A percentile compares a stretch with the other conserved stretches of the same genome.
Conservation (phyloP, 2,888 invertebrate genomes). For the Cephus spinipes region DNA sequence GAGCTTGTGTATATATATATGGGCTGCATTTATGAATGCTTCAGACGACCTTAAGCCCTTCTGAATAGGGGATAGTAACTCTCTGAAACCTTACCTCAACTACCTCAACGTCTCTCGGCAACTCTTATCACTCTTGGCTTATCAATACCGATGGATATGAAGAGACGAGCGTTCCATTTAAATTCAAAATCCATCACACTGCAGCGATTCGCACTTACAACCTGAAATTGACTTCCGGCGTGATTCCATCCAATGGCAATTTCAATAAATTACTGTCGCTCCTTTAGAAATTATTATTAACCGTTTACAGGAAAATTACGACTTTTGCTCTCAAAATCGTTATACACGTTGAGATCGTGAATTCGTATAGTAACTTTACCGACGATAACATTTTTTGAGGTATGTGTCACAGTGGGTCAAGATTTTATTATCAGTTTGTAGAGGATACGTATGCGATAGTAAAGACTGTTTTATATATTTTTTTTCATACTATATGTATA, state of each 20-base stretch:
- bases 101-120: not conserved
- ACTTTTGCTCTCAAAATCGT: not conserved
- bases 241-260: not conserved
- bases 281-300: not conserved
- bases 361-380: not conserved
- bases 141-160: constrained; percentile 38
- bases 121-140: constrained; percentile 22
- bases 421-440: not conserved
- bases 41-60: constrained; percentile 36
- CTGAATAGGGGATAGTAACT: constrained; percentile 35
- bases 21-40: constrained; percentile 33
- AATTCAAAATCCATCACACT: not conserved
- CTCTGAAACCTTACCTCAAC: constrained; percentile 6
- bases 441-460: not conserved
- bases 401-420: not conserved
- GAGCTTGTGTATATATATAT: not conserved
- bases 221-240: not conserved
- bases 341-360: too few relatives aligned
- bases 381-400: not conserved
- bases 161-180: not conserved
- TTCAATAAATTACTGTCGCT: not conserved
- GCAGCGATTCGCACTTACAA: not conserved
- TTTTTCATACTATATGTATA: not conserved
- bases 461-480: not conserved
- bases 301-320: not conserved